Evolutionary conservation across 2,113 vertebrate genomes (phyloP), one percentile per base, ranked within the genome.

Genomic region (Hoplias malabaricus): DNA sequence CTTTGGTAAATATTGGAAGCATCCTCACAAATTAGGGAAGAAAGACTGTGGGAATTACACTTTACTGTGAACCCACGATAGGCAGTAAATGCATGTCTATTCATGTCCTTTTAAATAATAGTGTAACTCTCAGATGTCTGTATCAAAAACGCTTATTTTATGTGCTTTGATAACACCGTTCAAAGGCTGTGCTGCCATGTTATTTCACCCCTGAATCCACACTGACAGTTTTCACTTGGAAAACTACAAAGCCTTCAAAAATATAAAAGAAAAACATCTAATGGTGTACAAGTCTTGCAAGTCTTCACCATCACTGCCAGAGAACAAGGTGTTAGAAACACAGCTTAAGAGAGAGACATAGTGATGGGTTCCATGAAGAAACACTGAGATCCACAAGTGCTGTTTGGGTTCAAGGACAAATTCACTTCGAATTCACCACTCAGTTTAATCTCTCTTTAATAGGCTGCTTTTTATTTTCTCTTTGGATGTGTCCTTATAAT

Each of bases 111-210:
- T 36, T 63, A 63, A 63, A 10, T 61, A 61, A 19, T 33, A 61
- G 27, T 61, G 57, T 13, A 33, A 33, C 13, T 61, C 29, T 33
- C 48, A 31, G 34, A 75, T 42, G 33, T 54, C 46, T n/a, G 34
- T n/a, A 75, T 75, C 46, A 56, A 56, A n/a, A 75, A 25, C 5
- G 38, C 42, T 76, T 46, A 13, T 42, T 68, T 68, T 27, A 1
- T 7, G 1, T 6, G 48, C 74, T 57, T 56, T 68, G 48, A 76
- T 76, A 23, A 68, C n/a, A 5, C 63, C 43, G 74, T 76, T 76
- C 50, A 68, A 76, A 68, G 63, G 7, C 14, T 42, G 10, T 36
- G 2, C 59, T 36, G 33, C 33, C n/a, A 10, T 63, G 31, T 21
- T 21, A 63, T 76, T 76, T 38, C 34, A 33, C 34, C 21, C 27